Conservation (phyloP, 2,113 vertebrate genomes). For the Carollia perspicillata region DNA sequence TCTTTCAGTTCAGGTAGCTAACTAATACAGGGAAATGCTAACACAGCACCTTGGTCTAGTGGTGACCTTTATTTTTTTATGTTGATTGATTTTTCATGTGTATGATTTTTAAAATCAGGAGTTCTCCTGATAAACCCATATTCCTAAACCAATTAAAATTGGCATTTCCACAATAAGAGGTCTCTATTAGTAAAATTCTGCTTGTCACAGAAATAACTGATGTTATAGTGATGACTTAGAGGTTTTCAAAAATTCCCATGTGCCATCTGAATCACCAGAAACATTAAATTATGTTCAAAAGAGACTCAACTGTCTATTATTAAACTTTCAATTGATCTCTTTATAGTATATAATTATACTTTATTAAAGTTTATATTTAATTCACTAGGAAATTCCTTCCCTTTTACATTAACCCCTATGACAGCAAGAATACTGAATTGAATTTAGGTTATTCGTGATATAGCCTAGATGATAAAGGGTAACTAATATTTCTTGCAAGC, state of each 20-base stretch:
- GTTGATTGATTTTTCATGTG: slow-evolving; percentile 7
- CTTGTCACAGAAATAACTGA: slow-evolving; percentile 30
- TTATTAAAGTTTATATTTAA: slow-evolving; percentile 47
- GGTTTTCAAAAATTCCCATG: slow-evolving; percentile 27
- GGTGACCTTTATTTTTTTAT: neutral
- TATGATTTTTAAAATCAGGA: neutral
- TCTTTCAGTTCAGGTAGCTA: neutral
- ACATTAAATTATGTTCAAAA: slow-evolving; percentile 26
- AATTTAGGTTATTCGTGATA: neutral
- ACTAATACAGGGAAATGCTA: neutral
- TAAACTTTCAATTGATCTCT: slow-evolving; percentile 25
- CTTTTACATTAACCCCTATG: neutral
- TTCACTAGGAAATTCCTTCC: neutral
- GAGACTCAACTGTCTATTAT: neutral
- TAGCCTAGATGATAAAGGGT: neutral
- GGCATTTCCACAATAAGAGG: slow-evolving; percentile 24
- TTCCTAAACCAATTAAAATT: slow-evolving; percentile 57
- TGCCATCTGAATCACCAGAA: slow-evolving; percentile 23
- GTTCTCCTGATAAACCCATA: neutral
- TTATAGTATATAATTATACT: neutral
- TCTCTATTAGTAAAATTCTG: slow-evolving; percentile 18
- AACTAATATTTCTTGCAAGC: neutral
- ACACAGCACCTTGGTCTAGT: neutral
- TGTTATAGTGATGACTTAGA: slow-evolving; percentile 23
- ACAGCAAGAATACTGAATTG: neutral